Evolutionary conservation across 1,140 invertebrate genomes (phyloP).

Genomic region (Ips nitidus): DNA sequence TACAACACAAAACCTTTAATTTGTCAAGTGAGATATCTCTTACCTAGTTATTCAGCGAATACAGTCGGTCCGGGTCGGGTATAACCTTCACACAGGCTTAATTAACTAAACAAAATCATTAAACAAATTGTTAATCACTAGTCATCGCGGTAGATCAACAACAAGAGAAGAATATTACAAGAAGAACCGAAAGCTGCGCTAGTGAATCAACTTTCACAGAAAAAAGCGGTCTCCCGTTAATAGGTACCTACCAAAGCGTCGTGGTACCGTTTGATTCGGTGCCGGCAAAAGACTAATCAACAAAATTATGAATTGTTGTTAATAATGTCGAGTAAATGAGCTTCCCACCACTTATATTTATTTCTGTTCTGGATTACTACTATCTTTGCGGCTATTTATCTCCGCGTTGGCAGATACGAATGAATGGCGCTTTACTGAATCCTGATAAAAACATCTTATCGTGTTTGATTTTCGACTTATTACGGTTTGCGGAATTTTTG

Average conservation of each 20-base stretch:
- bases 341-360: conserved; percentile 25
- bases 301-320: conserved; percentile 28
- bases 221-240: too few species aligned
- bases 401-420: conserved; percentile 1
- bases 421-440: not conserved
- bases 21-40: too few species aligned
- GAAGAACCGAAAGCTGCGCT: not conserved
- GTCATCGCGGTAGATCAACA: too few species aligned
- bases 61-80: too few species aligned
- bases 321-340: conserved; percentile 24
- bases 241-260: not conserved
- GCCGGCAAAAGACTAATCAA: conserved; percentile 25
- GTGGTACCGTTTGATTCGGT: conserved; percentile 10
- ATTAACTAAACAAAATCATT: too few species aligned
- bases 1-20: too few species aligned
- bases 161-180: too few species aligned
- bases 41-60: too few species aligned
- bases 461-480: conserved; percentile 12
- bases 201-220: conserved; percentile 16
- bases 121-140: too few species aligned
- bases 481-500: not conserved
- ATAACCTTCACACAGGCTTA: too few species aligned
- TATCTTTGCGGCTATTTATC: conserved; percentile 26
- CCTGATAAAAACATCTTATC: conserved; percentile 7
- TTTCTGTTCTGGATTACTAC: conserved; percentile 19